Conservation (phyloP, 2,797 vertebrate genomes). For the Mormyrops attenuatus region DNA sequence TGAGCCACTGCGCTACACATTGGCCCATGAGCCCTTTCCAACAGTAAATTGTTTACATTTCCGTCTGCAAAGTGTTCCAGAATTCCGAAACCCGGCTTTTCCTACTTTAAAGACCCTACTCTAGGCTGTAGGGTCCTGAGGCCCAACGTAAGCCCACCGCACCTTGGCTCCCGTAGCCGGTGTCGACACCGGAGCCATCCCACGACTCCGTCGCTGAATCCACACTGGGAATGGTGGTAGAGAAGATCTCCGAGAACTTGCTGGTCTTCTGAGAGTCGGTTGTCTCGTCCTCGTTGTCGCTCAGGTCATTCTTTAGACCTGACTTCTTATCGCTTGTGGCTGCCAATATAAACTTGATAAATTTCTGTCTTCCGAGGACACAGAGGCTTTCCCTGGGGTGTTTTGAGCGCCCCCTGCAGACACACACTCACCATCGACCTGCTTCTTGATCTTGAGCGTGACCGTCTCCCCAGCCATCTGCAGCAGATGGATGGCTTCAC, state of each 20-base stretch:
- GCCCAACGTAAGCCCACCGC: conserved; percentile 28
- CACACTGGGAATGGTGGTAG: conserved; percentile 77
- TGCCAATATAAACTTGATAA: conserved; percentile 22
- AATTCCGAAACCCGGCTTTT: background rate
- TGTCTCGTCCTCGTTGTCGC: conserved; percentile 81
- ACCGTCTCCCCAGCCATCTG: conserved; percentile 95
- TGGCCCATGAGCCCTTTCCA: background rate
- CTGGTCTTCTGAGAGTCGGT: conserved; percentile 75
- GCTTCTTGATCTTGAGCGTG: conserved; percentile 95
- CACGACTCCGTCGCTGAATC: conserved; percentile 94
- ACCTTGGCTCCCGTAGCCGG: conserved; percentile 84
- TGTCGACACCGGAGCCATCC: conserved; percentile 82
- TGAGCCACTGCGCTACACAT: background rate
- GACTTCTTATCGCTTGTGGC: conserved; percentile 46
- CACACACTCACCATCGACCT: conserved; percentile 70
- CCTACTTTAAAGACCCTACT: background rate
- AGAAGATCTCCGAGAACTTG: conserved; percentile 74
- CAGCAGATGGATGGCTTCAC: conserved; percentile 92
- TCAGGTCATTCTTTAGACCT: conserved; percentile 59
- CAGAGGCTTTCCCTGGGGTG: background rate
- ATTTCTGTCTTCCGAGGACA: background rate
- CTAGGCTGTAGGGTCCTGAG: background rate
- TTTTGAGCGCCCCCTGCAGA: background rate
- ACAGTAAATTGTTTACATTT: background rate
- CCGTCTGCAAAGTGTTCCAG: background rate